Base-by-base conservation (phyloP, 2,113 vertebrate species). In the Arenaria interpres region DNA sequence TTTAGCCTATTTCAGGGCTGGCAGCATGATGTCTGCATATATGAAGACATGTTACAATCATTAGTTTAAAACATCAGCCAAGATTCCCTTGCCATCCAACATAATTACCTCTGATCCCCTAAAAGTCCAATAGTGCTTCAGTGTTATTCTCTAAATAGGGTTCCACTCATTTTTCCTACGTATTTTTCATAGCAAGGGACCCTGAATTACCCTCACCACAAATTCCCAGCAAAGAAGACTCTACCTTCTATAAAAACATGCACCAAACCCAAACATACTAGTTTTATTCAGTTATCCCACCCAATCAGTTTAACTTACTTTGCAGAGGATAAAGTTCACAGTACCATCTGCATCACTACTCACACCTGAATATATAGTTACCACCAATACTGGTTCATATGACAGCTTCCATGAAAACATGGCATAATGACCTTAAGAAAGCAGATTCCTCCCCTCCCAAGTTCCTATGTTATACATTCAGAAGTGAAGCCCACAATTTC, bases 401-500 rank as follows among this genome's bases (percentile, higher is more conserved):
- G 6, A 54, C 25, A 66, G 24, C 14, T 53, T 57, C 24, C 63
- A 73, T 5, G 16, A 83, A 85, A 88, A 50, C 25, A 85, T 39
- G 12, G 23, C 17, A 85, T 17, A 48, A 19, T 12, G 63, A 45
- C 23, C 17, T 68, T 17, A 54, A 60, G 60, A 78, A 75, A 19
- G 14, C 22, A 6, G 12, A 30, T 24, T 17, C 18, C 8, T 10
- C 6, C 13, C 4, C 14, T 16, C 0, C 7, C 14, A 24, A 17
- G 24, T 37, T 73, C 20, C 45, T 50, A 10, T 6, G 5, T 22
- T 53, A 89, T 3, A 30, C 32, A 80, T 14, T n/a, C n/a, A 60
- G 18, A 88, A 71, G 9, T 13, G 16, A 87, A 73, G 54, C 76
- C 9, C 3, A 51, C 10, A 19, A 27, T 30, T 91, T 74, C 37